Percentiles rank a stretch among this genome's conserved stretches.
Conservation (phyloP, 2,888 invertebrate species). For the Trachelus troglodyta region DNA sequence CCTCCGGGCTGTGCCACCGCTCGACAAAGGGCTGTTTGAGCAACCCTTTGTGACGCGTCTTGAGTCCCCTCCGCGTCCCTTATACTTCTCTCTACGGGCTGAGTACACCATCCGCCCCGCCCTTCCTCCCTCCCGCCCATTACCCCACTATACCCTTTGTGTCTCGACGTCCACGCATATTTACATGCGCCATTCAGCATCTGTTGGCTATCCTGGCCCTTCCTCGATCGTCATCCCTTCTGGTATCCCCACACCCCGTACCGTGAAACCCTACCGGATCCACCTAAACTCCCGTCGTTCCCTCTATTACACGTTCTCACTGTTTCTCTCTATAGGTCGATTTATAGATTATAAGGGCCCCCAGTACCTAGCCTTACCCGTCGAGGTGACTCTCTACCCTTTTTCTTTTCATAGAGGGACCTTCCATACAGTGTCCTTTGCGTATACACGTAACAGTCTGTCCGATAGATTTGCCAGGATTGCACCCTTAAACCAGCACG, state of each 20-base stretch:
- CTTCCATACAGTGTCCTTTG: not conserved
- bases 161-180: conserved; percentile 42
- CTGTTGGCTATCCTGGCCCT: conserved; percentile 23
- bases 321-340: not conserved
- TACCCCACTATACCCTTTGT: conserved; percentile 27
- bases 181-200: conserved; percentile 42
- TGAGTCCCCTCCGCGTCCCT: conserved; percentile 3
- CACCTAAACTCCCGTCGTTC: not conserved
- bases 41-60: conserved; percentile 43
- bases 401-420: not conserved
- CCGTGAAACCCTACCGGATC: not conserved
- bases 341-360: not conserved
- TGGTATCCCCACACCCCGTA: not conserved
- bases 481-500: not conserved
- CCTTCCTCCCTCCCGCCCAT: not conserved
- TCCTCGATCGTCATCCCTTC: not conserved
- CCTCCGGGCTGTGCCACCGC: conserved; percentile 38
- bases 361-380: not conserved
- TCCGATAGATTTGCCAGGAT: not conserved
- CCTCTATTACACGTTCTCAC: not conserved
- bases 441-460: not conserved
- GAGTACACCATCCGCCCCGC: not conserved
- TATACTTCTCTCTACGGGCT: not conserved
- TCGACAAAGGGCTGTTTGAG: conserved; percentile 55
- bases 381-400: not conserved